A percentile compares a stretch with the other conserved stretches of the same genome.
Evolutionary conservation across 1,140 invertebrate genomes (phyloP).

Genomic region (Procambarus virginalis): DNA sequence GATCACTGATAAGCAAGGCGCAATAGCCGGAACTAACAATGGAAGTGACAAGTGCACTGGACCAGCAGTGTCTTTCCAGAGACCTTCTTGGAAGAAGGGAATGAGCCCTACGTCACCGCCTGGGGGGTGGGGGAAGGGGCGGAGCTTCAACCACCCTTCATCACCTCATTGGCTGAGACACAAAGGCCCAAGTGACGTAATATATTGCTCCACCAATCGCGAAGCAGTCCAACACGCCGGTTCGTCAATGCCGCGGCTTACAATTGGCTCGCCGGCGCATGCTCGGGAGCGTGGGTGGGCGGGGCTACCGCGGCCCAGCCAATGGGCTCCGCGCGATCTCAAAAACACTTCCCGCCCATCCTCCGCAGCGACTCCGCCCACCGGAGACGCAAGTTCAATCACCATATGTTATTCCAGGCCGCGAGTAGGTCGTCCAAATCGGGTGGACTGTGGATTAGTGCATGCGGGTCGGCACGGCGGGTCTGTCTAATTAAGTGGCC

Average conservation of each 20-base stretch:
- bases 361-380: not conserved
- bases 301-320: not conserved
- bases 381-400: constrained; percentile 37
- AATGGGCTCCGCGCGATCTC: not conserved
- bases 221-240: not conserved
- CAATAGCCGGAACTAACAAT: not conserved
- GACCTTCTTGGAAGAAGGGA: constrained; percentile 1
- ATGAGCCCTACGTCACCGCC: constrained; percentile 4
- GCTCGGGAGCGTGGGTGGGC: not conserved
- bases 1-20: not conserved
- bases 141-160: not conserved
- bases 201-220: constrained; percentile 25
- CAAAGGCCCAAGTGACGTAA: constrained; percentile 24
- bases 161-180: not conserved
- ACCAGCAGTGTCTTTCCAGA: not conserved
- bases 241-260: not conserved
- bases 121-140: not conserved
- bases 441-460: constrained; percentile 58
- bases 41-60: not conserved
- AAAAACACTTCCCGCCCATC: constrained; percentile 3
- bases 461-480: constrained; percentile 34
- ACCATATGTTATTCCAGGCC: constrained; percentile 54
- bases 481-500: constrained; percentile 57
- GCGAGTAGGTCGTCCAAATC: constrained; percentile 53
- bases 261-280: not conserved